A percentile compares a stretch with the other conserved stretches of the same genome.
These are phyloP conservation scores for Sinocyclocheilus rhinocerous DNA, from an alignment of 2,113 vertebrate genomes.

Conservation along the genomic window DNA sequence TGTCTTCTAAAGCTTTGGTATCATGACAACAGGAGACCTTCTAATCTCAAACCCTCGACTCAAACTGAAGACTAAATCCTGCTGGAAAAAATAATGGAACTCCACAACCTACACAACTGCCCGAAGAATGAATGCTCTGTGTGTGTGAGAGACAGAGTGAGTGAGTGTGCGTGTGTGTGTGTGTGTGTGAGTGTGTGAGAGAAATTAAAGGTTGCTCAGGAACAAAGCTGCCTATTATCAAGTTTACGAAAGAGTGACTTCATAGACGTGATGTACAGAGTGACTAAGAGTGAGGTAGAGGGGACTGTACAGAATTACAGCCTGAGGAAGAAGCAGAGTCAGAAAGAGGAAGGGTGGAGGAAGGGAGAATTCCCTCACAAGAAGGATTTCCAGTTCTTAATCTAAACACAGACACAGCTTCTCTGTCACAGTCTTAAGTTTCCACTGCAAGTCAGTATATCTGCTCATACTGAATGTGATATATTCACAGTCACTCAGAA, in stretches of 20 bases:
- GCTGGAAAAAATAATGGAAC: not conserved
- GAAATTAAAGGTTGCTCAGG: constrained; percentile 40
- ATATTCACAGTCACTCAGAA: not conserved
- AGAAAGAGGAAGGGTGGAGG: constrained; percentile 20
- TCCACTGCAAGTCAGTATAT: not conserved
- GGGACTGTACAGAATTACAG: constrained; percentile 14
- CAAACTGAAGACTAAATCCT: constrained; percentile 3
- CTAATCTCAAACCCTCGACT: not conserved
- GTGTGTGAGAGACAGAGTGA: not conserved
- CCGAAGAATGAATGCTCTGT: not conserved
- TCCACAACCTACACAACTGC: not conserved
- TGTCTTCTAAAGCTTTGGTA: not conserved
- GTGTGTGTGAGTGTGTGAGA: not conserved
- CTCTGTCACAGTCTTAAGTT: not conserved
- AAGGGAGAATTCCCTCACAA: constrained; percentile 3
- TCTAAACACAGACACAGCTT: constrained; percentile 10
- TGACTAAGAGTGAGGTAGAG: constrained; percentile 28
- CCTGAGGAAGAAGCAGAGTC: constrained; percentile 24
- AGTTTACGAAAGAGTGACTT: constrained; percentile 31
- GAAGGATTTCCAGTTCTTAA: constrained; percentile 5
- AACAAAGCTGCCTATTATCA: constrained; percentile 49
- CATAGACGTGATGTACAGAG: constrained; percentile 23
- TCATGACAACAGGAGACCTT: not conserved
- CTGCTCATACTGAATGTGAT: not conserved
- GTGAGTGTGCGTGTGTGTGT: not conserved